A percentile compares a stretch with the other conserved stretches of the same genome.
These are phyloP conservation scores for Catagonus wagneri DNA, from an alignment of 2,113 vertebrate species.

Conservation along the genomic window DNA sequence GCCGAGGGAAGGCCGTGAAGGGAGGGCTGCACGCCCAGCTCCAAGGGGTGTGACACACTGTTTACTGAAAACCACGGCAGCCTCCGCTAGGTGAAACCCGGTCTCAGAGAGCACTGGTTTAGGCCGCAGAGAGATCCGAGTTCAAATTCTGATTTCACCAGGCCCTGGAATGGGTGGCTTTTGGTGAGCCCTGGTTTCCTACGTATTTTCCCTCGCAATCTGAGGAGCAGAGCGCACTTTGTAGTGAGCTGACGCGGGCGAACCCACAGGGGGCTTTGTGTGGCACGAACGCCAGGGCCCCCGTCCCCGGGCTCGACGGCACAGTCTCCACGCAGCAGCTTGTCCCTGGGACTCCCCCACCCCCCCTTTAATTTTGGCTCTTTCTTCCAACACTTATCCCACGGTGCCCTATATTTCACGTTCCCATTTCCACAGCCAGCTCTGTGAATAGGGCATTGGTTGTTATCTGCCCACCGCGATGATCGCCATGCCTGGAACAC, in stretches of 20 bases:
- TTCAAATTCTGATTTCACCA: neutral
- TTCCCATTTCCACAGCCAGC: neutral
- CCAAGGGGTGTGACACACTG: neutral
- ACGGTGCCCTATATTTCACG: neutral
- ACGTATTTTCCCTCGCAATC: neutral
- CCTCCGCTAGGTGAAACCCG: neutral
- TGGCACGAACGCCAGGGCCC: neutral
- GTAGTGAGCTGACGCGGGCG: neutral
- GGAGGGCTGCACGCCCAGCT: neutral
- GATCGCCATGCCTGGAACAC: neutral
- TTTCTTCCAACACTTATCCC: neutral
- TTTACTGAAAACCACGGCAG: neutral
- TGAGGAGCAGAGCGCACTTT: neutral
- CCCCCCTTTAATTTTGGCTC: neutral
- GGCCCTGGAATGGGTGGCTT: neutral
- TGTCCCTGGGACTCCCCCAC: neutral
- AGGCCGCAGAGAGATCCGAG: neutral
- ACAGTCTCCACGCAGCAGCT: fast-evolving
- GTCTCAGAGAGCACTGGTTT: neutral
- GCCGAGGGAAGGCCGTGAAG: neutral
- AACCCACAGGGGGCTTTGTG: fast-evolving
- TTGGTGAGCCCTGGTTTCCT: neutral
- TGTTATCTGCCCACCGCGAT: conserved; percentile 3
- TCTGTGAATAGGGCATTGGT: neutral
- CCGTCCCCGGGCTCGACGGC: neutral